Percentiles rank a stretch among this genome's conserved stretches.
phyloP scores from a whole-genome alignment of 1,140 invertebrate species.

The Linepithema humile region DNA sequence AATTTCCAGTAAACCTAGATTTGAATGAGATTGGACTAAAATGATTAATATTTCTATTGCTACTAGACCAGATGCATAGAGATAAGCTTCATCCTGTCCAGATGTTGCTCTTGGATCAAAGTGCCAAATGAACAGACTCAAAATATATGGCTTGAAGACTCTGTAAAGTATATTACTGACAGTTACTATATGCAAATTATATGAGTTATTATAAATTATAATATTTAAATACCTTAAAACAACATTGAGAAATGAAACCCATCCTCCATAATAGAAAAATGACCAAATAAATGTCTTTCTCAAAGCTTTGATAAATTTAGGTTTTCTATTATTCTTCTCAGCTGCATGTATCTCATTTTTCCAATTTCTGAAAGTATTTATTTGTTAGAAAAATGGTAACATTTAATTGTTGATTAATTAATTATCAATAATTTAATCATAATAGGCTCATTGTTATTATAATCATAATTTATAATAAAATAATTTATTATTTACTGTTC shows the following conservation, averaged over 20 bases:
- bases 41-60: conserved; percentile 78
- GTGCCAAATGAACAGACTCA: conserved; percentile 83
- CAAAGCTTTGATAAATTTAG: conserved; percentile 80
- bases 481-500: conserved; percentile 85
- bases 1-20: conserved; percentile 80
- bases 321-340: conserved; percentile 70
- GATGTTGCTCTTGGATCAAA: conserved; percentile 80
- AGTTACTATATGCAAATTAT: too few relatives aligned
- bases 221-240: conserved; percentile 68
- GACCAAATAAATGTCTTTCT: conserved; percentile 78
- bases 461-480: neutral
- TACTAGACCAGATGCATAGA: conserved; percentile 82
- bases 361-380: conserved; percentile 70
- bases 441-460: neutral
- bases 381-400: neutral
- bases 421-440: neutral
- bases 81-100: conserved; percentile 79
- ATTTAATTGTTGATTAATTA: neutral
- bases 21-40: conserved; percentile 82
- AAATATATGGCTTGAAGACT: conserved; percentile 78
- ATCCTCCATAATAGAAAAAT: conserved; percentile 73
- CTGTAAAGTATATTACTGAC: conserved; percentile 58
- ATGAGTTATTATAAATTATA: neutral
- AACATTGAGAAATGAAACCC: conserved; percentile 65
- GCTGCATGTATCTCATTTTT: conserved; percentile 82